phyloP scores from a whole-genome alignment of 2,113 vertebrate genomes.

The Chunga burmeisteri region DNA sequence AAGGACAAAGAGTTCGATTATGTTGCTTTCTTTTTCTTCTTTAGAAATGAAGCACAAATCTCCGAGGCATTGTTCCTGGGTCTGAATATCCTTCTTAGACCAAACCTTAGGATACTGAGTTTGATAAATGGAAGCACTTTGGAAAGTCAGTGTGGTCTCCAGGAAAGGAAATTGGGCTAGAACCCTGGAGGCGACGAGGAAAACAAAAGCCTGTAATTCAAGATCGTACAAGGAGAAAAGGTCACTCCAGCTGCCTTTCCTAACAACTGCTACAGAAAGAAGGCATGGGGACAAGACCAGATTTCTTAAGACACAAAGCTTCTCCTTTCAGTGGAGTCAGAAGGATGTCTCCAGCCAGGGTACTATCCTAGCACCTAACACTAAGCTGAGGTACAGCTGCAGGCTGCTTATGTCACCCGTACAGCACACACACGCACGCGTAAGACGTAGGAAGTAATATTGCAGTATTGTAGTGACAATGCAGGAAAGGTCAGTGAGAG shows the following conservation, averaged over 20 bases:
- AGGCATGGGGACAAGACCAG: neutral
- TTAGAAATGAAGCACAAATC: neutral
- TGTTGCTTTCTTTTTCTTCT: neutral
- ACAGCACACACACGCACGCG: neutral
- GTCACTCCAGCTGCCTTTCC: neutral
- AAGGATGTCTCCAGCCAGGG: neutral
- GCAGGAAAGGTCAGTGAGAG: neutral
- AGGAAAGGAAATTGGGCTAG: neutral
- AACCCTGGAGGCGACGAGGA: neutral
- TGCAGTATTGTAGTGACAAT: neutral
- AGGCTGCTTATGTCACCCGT: neutral
- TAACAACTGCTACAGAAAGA: neutral
- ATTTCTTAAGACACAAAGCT: neutral
- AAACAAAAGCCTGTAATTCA: neutral
- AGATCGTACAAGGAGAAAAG: neutral
- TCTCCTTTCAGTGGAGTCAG: neutral
- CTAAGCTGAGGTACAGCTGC: neutral
- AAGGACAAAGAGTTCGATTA: neutral
- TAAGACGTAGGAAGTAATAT: neutral
- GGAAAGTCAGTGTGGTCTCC: neutral
- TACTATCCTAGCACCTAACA: accelerated
- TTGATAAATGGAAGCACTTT: neutral
- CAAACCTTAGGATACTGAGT: neutral
- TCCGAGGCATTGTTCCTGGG: neutral
- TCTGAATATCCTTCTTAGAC: neutral